Conservation (phyloP, 2,888 invertebrate species). For the Incurvaria masculella region DNA sequence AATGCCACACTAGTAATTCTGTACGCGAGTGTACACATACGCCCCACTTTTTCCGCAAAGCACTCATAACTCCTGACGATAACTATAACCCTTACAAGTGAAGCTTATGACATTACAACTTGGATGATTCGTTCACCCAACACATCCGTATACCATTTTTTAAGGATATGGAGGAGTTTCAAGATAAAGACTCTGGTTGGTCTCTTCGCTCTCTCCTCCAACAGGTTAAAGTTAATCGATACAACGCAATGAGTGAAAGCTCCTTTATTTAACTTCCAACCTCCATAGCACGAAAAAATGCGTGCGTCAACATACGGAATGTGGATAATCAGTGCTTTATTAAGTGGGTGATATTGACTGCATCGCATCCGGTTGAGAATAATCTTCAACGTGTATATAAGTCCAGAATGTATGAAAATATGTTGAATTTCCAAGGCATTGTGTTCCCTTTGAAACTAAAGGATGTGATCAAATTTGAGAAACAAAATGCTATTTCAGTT, state of each 20-base stretch:
- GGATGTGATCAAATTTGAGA: background rate
- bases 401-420: background rate
- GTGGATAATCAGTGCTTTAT: background rate
- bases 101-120: too few species aligned
- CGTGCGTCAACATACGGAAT: background rate
- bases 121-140: background rate
- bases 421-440: background rate
- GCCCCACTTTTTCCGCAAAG: too few species aligned
- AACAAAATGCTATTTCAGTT: background rate
- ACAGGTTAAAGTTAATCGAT: background rate
- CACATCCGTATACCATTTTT: background rate
- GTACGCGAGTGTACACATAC: too few species aligned
- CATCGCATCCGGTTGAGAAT: background rate
- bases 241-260: background rate
- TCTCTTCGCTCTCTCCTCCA: background rate
- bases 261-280: background rate
- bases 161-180: background rate
- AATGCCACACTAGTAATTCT: too few species aligned
- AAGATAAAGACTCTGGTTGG: background rate
- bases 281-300: background rate
- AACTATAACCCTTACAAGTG: too few species aligned
- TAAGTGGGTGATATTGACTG: background rate
- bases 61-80: too few species aligned
- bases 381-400: background rate
- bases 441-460: background rate